phyloP scores from a whole-genome alignment of 1,140 invertebrate species.

The Luehdorfia chinensis region DNA sequence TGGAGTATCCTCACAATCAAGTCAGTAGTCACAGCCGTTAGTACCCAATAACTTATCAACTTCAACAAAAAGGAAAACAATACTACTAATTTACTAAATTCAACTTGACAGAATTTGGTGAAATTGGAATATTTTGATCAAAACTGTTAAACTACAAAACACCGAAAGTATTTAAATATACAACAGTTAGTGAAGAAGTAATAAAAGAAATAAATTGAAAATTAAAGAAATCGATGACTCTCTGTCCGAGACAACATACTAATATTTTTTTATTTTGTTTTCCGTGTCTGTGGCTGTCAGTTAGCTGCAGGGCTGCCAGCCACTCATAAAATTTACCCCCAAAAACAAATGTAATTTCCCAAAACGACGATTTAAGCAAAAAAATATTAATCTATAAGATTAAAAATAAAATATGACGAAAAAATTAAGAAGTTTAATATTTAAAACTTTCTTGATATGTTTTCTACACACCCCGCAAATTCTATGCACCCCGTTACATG shows the following conservation, averaged over 20 bases:
- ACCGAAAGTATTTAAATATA: slow-evolving; percentile 30
- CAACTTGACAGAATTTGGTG: slow-evolving; percentile 12
- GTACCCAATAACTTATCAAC: slow-evolving; percentile 18
- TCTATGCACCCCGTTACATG: no score
- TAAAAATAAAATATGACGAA: no score
- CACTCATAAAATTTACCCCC: no score
- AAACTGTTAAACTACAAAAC: slow-evolving; percentile 24
- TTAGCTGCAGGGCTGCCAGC: no score
- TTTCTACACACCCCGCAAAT: no score
- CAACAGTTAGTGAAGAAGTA: slow-evolving; percentile 25
- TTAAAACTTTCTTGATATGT: no score
- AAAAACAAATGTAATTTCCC: no score
- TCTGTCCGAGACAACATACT: slow-evolving; percentile 33
- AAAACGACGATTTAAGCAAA: no score
- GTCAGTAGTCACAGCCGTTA: slow-evolving; percentile 38
- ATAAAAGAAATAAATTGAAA: slow-evolving; percentile 43
- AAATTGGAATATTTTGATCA: slow-evolving; percentile 12
- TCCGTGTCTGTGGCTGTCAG: no score
- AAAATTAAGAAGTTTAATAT: no score
- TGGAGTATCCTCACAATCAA: slow-evolving; percentile 10
- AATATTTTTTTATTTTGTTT: slow-evolving; percentile 33
- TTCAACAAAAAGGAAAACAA: background rate
- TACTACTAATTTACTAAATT: slow-evolving; percentile 3
- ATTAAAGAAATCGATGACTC: slow-evolving; percentile 47
- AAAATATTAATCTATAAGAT: no score